phyloP scores from a whole-genome alignment of 2,797 vertebrate genomes.

The Microctenopoma lineatum region DNA sequence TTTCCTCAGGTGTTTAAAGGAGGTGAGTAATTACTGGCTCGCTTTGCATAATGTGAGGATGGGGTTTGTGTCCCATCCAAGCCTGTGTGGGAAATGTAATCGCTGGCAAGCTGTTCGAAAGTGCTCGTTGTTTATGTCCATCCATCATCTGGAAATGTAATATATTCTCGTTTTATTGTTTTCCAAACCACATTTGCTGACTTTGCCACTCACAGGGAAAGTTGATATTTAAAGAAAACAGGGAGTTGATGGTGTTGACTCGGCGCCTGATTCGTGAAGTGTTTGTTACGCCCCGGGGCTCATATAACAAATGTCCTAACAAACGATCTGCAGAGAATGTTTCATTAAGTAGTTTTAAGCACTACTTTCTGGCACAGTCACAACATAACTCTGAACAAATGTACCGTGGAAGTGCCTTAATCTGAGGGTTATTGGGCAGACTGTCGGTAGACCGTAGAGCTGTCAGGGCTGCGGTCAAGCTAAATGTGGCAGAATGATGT shows the following conservation, averaged over 20 bases:
- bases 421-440: conserved; percentile 21
- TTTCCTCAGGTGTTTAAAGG: conserved; percentile 50
- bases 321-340: not conserved
- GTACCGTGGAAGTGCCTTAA: conserved; percentile 18
- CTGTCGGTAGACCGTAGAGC: conserved; percentile 21
- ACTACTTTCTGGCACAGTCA: conserved; percentile 2
- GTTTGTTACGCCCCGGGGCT: not conserved
- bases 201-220: conserved; percentile 25
- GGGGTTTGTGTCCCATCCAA: conserved; percentile 35
- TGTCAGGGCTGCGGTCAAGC: conserved; percentile 26
- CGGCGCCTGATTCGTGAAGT: conserved; percentile 2
- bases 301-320: conserved; percentile 3
- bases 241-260: not conserved
- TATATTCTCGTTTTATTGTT: conserved; percentile 30
- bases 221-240: conserved; percentile 23
- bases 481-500: conserved; percentile 31
- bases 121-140: conserved; percentile 26
- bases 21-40: conserved; percentile 38
- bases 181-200: conserved; percentile 21
- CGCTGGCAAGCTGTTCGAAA: conserved; percentile 43
- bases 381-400: conserved; percentile 16
- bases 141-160: conserved; percentile 28
- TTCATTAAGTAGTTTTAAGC: conserved; percentile 24
- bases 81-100: conserved; percentile 56
- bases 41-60: conserved; percentile 57